Conservation (phyloP, 2,797 vertebrate genomes). For the Micropoecilia bifurca region DNA sequence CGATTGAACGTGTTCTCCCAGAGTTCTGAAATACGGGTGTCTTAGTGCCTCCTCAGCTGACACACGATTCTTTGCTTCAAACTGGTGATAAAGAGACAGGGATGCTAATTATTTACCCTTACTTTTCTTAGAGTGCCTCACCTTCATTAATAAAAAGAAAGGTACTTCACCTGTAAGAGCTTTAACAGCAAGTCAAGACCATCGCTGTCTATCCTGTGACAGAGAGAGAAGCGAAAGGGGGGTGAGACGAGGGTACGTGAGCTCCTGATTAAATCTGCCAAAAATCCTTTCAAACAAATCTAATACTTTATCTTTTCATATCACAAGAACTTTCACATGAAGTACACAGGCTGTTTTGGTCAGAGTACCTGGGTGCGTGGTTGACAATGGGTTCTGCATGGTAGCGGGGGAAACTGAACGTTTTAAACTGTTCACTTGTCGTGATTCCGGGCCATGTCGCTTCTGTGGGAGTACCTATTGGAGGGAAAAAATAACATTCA, state of each 20-base stretch:
- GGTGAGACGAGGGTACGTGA: conserved; percentile 5
- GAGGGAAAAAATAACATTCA: conserved; percentile 7
- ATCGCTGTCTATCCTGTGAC: conserved; percentile 84
- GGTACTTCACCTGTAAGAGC: conserved; percentile 78
- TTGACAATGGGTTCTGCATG: conserved; percentile 82
- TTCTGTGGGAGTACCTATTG: conserved; percentile 83
- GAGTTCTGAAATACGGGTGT: conserved; percentile 79
- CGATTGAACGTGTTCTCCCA: conserved; percentile 81
- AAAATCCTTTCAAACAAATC: conserved; percentile 30
- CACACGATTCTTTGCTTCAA: conserved; percentile 82
- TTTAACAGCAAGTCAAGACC: conserved; percentile 81
- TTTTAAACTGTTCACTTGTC: conserved; percentile 83
- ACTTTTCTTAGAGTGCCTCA: not conserved
- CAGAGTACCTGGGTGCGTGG: conserved; percentile 83
- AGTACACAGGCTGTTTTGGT: not conserved
- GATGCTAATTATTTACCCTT: not conserved
- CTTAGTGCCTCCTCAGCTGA: conserved; percentile 80
- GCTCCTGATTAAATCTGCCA: conserved; percentile 18
- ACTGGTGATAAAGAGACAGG: conserved; percentile 61
- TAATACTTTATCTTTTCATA: conserved; percentile 20
- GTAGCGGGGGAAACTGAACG: conserved; percentile 83
- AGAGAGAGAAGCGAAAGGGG: conserved; percentile 22
- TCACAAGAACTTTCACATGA: conserved; percentile 7
- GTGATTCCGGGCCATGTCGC: conserved; percentile 81
- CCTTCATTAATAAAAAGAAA: not conserved